phyloP scores from a whole-genome alignment of 2,113 vertebrate genomes.

The Climacteris rufus region DNA sequence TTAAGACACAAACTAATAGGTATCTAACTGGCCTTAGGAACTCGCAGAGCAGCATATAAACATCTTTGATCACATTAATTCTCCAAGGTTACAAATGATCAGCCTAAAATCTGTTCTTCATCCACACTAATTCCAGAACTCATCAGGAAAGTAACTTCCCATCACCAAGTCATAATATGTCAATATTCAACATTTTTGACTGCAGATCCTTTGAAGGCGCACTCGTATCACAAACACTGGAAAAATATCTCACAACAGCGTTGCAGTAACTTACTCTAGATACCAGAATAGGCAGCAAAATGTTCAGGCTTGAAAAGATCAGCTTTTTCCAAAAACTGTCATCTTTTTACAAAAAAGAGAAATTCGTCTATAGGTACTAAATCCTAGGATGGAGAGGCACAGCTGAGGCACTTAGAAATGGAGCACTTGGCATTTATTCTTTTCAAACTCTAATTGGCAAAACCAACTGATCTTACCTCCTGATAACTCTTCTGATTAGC shows the following conservation, averaged over 20 bases:
- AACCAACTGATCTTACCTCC: neutral
- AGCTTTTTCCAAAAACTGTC: neutral
- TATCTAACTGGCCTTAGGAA: neutral
- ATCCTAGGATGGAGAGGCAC: neutral
- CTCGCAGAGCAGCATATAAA: neutral
- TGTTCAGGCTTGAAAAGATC: neutral
- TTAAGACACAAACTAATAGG: neutral
- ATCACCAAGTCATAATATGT: neutral
- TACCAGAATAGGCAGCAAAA: neutral
- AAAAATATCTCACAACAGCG: neutral
- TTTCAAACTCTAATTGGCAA: neutral
- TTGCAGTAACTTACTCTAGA: neutral
- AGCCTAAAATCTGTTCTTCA: neutral
- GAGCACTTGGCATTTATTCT: neutral
- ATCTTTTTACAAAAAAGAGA: neutral
- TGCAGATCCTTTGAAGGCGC: neutral
- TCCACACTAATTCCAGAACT: neutral
- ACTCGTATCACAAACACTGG: neutral
- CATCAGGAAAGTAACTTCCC: neutral
- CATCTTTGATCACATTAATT: neutral
- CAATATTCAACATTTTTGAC: neutral
- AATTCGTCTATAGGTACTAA: neutral
- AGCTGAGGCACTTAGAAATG: neutral
- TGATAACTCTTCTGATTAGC: neutral
- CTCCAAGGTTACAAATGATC: neutral